phyloP scores from a whole-genome alignment of 2,113 vertebrate genomes.

The Murina feae region DNA sequence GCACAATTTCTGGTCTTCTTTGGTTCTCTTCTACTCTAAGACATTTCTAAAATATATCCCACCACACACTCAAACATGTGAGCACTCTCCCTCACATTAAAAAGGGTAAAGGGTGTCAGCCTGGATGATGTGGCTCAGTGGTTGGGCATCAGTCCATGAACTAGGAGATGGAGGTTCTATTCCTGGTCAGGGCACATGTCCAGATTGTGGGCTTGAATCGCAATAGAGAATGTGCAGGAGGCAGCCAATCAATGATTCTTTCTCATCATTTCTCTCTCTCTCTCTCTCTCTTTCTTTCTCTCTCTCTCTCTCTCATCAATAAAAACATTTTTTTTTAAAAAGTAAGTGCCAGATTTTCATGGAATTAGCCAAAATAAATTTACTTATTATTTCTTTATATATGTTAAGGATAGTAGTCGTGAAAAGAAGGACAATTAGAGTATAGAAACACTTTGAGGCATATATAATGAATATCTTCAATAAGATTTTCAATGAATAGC shows the following conservation, averaged over 20 bases:
- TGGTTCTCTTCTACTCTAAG: not conserved
- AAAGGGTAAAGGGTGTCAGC: not conserved
- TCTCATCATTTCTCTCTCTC: too few relatives aligned
- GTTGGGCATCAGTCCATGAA: too few relatives aligned
- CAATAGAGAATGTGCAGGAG: too few relatives aligned
- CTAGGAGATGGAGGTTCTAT: too few relatives aligned
- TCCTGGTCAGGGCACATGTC: too few relatives aligned
- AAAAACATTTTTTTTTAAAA: too few relatives aligned
- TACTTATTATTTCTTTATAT: not conserved
- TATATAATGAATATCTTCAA: not conserved
- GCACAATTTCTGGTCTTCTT: not conserved
- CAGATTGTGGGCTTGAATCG: too few relatives aligned
- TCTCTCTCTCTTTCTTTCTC: too few relatives aligned
- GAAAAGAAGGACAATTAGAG: not conserved
- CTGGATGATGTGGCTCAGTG: not conserved
- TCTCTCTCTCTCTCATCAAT: too few relatives aligned
- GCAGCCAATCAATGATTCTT: too few relatives aligned
- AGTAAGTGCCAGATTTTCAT: not conserved
- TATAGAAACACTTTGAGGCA: not conserved
- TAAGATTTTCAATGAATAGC: not conserved
- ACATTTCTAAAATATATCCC: not conserved
- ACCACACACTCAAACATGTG: not conserved
- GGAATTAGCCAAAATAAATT: not conserved
- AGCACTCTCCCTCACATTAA: not conserved
- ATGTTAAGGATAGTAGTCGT: not conserved